Evolutionary conservation across 2,797 vertebrate species (phyloP).

Genomic region (Austrolebias charrua): DNA sequence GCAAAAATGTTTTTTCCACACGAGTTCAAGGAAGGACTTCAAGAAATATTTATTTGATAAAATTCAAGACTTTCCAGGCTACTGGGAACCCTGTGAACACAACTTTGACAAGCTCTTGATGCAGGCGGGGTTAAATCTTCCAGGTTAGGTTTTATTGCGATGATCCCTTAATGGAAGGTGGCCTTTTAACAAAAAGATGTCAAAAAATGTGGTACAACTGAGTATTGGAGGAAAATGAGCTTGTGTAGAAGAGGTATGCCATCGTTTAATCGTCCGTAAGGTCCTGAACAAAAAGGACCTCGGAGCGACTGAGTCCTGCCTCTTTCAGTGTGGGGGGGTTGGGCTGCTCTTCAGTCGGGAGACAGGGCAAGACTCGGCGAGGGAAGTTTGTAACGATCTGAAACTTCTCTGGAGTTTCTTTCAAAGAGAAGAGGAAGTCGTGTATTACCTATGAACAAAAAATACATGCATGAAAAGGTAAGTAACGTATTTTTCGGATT

Average conservation of each 20-base stretch:
- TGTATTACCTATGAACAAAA: slow-evolving; percentile 88
- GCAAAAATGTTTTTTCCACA: slow-evolving; percentile 33
- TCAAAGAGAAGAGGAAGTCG: slow-evolving; percentile 98
- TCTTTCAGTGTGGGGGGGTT: slow-evolving; percentile 96
- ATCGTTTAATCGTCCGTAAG: slow-evolving; percentile 96
- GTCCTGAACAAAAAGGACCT: slow-evolving; percentile 99
- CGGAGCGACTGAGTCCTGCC: slow-evolving; percentile 96
- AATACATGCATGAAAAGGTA: neutral
- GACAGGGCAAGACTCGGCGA: slow-evolving; percentile 93
- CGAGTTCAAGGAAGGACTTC: slow-evolving; percentile 66
- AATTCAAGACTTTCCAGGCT: slow-evolving; percentile 80
- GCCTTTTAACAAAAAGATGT: slow-evolving; percentile 87
- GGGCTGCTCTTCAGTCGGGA: slow-evolving; percentile 92
- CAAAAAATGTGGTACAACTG: slow-evolving; percentile 47
- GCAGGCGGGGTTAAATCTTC: slow-evolving; percentile 72
- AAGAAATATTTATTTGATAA: slow-evolving; percentile 77
- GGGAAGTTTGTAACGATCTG: slow-evolving; percentile 98
- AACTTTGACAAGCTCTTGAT: slow-evolving; percentile 66
- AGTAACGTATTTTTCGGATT: neutral
- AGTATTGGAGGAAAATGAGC: slow-evolving; percentile 52
- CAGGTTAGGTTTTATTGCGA: slow-evolving; percentile 80
- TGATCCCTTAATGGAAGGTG: slow-evolving; percentile 89
- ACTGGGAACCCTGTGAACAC: slow-evolving; percentile 76
- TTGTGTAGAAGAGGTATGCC: slow-evolving; percentile 68
- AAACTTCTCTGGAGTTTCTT: slow-evolving; percentile 98